phyloP scores from a whole-genome alignment of 2,113 vertebrate genomes.

The Solea solea region DNA sequence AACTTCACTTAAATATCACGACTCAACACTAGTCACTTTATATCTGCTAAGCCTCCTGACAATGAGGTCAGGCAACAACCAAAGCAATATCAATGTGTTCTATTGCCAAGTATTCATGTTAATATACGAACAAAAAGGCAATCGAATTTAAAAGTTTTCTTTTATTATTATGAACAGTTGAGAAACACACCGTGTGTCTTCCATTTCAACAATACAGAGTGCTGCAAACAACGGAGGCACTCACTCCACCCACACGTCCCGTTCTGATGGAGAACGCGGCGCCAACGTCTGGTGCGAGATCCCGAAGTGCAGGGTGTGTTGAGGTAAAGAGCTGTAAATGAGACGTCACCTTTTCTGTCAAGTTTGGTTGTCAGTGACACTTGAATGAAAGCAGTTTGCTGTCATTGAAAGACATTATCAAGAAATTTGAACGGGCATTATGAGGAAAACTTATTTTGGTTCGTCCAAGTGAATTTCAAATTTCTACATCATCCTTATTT shows the following conservation, averaged over 20 bases:
- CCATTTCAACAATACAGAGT: slow-evolving; percentile 14
- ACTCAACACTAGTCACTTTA: too few relatives aligned
- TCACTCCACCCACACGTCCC: not conserved
- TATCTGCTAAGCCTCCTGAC: too few relatives aligned
- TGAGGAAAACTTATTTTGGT: slow-evolving; percentile 3
- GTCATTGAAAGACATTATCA: slow-evolving; percentile 13
- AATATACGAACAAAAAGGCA: too few relatives aligned
- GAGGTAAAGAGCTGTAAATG: too few relatives aligned
- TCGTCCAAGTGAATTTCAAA: not conserved
- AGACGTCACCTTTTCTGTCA: not conserved
- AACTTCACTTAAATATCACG: too few relatives aligned
- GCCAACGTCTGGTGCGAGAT: not conserved
- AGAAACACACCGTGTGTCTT: slow-evolving; percentile 62
- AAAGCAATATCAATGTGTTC: too few relatives aligned
- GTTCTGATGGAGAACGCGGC: not conserved
- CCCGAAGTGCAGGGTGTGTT: not conserved
- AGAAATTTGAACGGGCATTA: not conserved
- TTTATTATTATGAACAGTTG: slow-evolving; percentile 84
- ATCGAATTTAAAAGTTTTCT: slow-evolving; percentile 25
- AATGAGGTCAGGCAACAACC: too few relatives aligned
- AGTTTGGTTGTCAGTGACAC: slow-evolving; percentile 6
- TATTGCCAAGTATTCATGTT: too few relatives aligned
- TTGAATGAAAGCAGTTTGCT: slow-evolving; percentile 1
- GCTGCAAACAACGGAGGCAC: slow-evolving; percentile 15
- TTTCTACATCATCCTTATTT: not conserved